Evolutionary conservation across 1,140 invertebrate species (phyloP).

Genomic region (Magallana angulata): DNA sequence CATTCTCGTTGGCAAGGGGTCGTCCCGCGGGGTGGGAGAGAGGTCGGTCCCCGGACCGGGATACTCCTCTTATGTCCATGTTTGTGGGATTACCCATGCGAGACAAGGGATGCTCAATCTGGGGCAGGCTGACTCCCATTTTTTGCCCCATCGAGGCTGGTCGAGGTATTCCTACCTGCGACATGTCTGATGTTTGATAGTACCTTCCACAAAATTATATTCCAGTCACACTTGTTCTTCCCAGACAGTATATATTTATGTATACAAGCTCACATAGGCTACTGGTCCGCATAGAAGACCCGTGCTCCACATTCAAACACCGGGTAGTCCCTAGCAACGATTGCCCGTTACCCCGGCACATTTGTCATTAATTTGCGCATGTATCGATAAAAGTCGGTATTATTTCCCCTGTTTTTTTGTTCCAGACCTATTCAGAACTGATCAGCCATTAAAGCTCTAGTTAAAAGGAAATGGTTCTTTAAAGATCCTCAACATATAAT

Average conservation of each 20-base stretch:
- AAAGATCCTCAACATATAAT: constrained; percentile 37
- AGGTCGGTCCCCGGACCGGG: constrained; percentile 68
- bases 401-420: constrained; percentile 70
- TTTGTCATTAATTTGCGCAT: constrained; percentile 65
- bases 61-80: constrained; percentile 74
- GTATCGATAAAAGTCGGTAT: constrained; percentile 64
- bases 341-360: constrained; percentile 63
- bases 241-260: constrained; percentile 35
- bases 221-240: constrained; percentile 36
- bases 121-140: constrained; percentile 64
- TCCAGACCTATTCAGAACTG: constrained; percentile 63
- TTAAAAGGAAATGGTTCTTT: constrained; percentile 40
- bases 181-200: constrained; percentile 61
- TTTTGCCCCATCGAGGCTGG: constrained; percentile 62
- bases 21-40: constrained; percentile 65
- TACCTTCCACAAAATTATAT: constrained; percentile 42
- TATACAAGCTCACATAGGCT: constrained; percentile 26
- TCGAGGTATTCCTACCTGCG: constrained; percentile 68
- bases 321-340: constrained; percentile 67
- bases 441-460: constrained; percentile 63
- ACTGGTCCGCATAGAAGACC: constrained; percentile 6
- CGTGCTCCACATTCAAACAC: constrained; percentile 57
- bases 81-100: constrained; percentile 72
- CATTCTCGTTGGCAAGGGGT: constrained; percentile 70
- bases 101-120: constrained; percentile 74